Evolutionary conservation across 2,797 vertebrate genomes (phyloP).

Genomic region (Xyrichtys novacula): DNA sequence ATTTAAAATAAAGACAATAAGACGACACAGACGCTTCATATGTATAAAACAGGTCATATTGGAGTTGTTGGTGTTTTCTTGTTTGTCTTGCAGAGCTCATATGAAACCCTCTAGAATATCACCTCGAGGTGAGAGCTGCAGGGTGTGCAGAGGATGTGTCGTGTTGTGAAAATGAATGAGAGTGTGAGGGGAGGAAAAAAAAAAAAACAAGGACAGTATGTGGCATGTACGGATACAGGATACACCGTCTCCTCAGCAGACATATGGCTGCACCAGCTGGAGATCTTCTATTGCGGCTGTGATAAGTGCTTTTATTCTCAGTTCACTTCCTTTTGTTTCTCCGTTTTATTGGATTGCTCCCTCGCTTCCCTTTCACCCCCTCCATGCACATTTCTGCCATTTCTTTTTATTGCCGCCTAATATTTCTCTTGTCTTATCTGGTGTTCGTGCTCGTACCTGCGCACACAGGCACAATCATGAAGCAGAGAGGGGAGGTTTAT

Average conservation of each 20-base stretch:
- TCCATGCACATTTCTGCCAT: conserved; percentile 40
- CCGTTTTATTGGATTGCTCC: conserved; percentile 42
- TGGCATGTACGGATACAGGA: conserved; percentile 31
- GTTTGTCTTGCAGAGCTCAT: background rate
- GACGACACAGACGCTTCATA: background rate
- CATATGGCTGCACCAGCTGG: conserved; percentile 71
- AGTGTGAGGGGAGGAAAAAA: background rate
- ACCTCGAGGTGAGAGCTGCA: conserved; percentile 21
- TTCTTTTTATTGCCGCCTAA: conserved; percentile 35
- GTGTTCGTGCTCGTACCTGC: background rate
- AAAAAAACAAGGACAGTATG: conserved; percentile 43
- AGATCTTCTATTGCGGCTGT: conserved; percentile 45
- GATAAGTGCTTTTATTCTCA: conserved; percentile 56
- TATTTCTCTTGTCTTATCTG: conserved; percentile 1
- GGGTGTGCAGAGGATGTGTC: conserved; percentile 30
- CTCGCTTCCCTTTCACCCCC: conserved; percentile 28
- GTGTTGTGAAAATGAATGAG: conserved; percentile 32
- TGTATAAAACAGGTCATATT: background rate
- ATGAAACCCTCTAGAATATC: conserved; percentile 17
- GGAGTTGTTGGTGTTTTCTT: background rate
- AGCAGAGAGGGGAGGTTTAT: background rate
- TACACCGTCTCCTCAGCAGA: conserved; percentile 52
- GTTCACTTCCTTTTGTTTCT: conserved; percentile 51
- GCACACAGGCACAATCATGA: background rate
- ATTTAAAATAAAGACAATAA: conserved; percentile 13